These are phyloP conservation scores for Tretioscincus oriximinensis DNA, from an alignment of 2,113 vertebrate genomes.

Conservation along the genomic window DNA sequence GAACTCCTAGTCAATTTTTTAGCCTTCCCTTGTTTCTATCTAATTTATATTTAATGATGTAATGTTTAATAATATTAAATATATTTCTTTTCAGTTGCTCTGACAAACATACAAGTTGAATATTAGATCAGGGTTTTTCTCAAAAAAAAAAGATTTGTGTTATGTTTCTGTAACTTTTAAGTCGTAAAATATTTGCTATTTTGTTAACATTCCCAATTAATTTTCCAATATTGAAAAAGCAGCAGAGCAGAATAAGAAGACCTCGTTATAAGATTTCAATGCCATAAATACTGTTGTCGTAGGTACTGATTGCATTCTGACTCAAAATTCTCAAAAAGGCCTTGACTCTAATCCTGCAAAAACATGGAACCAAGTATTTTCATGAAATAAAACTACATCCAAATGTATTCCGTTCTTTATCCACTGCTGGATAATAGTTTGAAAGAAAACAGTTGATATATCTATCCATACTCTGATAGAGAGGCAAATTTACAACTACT, in stretches of 20 bases:
- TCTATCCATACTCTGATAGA: too few relatives aligned
- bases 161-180: conserved; percentile 37
- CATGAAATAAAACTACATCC: not conserved
- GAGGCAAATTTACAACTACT: not conserved
- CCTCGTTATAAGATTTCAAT: not conserved
- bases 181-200: conserved; percentile 20
- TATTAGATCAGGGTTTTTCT: rapidly evolving
- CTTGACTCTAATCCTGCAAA: not conserved
- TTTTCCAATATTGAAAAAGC: conserved; percentile 12
- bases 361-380: not conserved
- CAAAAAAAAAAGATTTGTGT: not conserved
- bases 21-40: conserved; percentile 63
- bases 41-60: conserved; percentile 68
- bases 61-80: conserved; percentile 58
- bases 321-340: not conserved
- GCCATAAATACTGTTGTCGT: not conserved
- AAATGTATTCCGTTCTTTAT: not conserved
- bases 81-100: conserved; percentile 36
- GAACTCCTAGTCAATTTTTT: conserved; percentile 72
- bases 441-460: too few relatives aligned
- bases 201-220: rapidly evolving
- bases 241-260: conserved; percentile 35
- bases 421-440: too few relatives aligned
- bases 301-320: not conserved
- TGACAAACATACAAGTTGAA: conserved; percentile 50